phyloP scores from a whole-genome alignment of 2,888 invertebrate genomes.

The Zaprionus bogoriensis region DNA sequence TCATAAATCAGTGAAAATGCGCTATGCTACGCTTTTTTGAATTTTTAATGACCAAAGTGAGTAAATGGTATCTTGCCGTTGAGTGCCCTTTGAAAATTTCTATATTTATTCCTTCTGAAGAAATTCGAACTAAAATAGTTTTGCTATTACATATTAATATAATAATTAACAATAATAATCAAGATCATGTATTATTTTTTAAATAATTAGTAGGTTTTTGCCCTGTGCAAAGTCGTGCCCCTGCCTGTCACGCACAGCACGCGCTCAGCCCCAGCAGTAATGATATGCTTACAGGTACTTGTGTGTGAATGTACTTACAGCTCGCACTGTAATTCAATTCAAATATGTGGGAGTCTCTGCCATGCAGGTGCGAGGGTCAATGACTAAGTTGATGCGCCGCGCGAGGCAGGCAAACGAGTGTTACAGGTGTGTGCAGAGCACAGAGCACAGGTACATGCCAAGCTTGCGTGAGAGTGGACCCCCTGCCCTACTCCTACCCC shows the following conservation, averaged over 20 bases:
- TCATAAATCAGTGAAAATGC: no score
- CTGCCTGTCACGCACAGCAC: neutral
- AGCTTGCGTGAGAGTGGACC: conserved; percentile 25
- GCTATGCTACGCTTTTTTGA: no score
- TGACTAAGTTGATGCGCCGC: conserved; percentile 51
- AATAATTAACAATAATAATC: no score
- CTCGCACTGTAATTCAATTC: conserved; percentile 16
- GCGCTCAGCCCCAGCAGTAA: neutral
- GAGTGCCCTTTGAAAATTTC: no score
- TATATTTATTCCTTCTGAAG: no score
- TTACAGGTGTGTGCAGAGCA: conserved; percentile 47
- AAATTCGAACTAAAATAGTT: no score
- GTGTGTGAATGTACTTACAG: neutral
- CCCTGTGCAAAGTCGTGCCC: neutral
- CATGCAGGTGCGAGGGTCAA: conserved; percentile 61
- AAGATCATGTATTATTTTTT: no score
- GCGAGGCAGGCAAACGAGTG: conserved; percentile 35
- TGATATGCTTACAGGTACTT: neutral
- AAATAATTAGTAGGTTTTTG: no score
- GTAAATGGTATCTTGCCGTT: no score
- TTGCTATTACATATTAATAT: no score
- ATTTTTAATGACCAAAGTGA: no score
- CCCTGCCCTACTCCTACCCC: neutral
- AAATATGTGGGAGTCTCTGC: neutral
- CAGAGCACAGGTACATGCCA: conserved; percentile 1